Evolutionary conservation across 2,888 invertebrate genomes (phyloP).

Genomic region (Liopterus haemorrhoidalis): DNA sequence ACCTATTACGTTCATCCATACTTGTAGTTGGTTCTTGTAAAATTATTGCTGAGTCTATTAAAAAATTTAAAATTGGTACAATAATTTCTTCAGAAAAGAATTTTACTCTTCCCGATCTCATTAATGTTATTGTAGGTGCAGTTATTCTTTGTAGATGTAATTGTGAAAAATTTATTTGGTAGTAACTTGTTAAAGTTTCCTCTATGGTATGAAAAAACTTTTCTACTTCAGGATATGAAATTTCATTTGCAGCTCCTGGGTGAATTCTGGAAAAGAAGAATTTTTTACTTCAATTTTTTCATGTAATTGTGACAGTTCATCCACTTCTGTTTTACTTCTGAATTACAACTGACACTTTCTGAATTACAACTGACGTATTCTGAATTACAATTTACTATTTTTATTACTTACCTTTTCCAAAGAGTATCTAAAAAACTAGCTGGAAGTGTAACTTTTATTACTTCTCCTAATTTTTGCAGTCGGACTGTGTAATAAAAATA

Average conservation of each 20-base stretch:
- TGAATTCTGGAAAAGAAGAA: constrained; percentile 15
- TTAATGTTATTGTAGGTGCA: constrained; percentile 9
- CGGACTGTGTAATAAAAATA: no score
- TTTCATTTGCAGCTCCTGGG: constrained; percentile 9
- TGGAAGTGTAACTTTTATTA: constrained; percentile 3
- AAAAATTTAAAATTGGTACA: constrained; percentile 13
- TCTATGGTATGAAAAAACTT: constrained; percentile 13
- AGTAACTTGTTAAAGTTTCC: constrained; percentile 9
- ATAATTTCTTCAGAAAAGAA: constrained; percentile 6
- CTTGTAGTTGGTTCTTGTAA: no score
- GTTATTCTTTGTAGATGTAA: constrained; percentile 12
- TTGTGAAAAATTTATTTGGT: constrained; percentile 13
- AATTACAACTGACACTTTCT: no score
- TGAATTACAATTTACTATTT: constrained; percentile 16
- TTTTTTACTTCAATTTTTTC: background rate
- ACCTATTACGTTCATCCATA: no score
- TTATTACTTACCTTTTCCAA: constrained; percentile 23
- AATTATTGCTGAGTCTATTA: constrained; percentile 11
- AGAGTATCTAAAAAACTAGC: constrained; percentile 26
- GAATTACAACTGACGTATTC: no score
- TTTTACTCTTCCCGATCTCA: constrained; percentile 16
- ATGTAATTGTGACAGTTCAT: no score
- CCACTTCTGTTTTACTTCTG: background rate
- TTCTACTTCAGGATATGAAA: constrained; percentile 19
- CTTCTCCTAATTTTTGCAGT: no score